Base-by-base conservation (phyloP, 2,888 invertebrate species). In the Vandiemenella viatica region DNA sequence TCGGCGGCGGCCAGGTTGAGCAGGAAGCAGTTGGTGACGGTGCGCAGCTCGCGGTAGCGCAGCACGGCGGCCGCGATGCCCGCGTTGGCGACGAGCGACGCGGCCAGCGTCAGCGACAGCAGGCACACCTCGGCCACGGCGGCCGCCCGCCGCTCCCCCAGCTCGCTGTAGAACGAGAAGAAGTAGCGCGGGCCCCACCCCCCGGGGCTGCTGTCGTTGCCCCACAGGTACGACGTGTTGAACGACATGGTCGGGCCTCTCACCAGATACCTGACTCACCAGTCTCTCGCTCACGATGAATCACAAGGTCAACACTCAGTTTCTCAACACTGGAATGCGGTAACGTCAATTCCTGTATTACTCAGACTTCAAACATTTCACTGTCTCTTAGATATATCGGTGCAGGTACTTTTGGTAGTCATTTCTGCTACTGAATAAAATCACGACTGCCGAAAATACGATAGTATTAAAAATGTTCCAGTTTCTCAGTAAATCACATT, bases 1-100 rank as follows among this genome's bases (percentile, higher is more conserved):
- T 83, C 83, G 18, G 81, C 74, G 51, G 77, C 76, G 13, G 80
- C 79, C 58, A 75, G 62, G 61, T 75, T 75, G 55, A 74, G 66
- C 47, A 75, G 66, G 61, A 73, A 74, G 56, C 71, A 69, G 59
- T 74, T 75, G 53, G 73, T 73, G 50, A 75, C 74, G 26, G 74
- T 73, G 57, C 70, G 63, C 68, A 74, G 71, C 57, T 73, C 72
- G 37, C 70, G 64, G 57, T 67, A 73, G 60, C 69, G 65, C 15
- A 52, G 22, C 26, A 52, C 69, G 65, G 72, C 73, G 32, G 66
- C 62, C 10, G 70, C 68, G 51, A 75, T 72, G 45, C 70, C 66
- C 37, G 68, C 61, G 60, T 76, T 75, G 45, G 72, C 69, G 10
- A 67, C 59, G n/a, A 75, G 62, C 6, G 74, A 72, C 18, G 68